Percentiles rank a stretch among this genome's conserved stretches.
These are phyloP conservation scores for Babyrousa celebensis DNA, from an alignment of 2,797 vertebrate species.

Conservation along the genomic window DNA sequence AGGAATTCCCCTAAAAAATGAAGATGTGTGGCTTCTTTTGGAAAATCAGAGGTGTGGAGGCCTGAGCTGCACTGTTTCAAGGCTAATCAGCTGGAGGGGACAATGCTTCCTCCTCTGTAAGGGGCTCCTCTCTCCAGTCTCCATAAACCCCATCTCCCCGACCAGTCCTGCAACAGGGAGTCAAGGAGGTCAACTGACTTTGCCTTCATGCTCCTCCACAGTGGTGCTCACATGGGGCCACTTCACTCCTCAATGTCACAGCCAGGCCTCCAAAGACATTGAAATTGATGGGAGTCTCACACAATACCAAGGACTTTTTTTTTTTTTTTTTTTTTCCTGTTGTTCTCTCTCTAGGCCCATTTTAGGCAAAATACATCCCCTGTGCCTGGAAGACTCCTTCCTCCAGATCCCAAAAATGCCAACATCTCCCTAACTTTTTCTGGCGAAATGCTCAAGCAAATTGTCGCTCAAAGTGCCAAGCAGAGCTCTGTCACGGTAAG, in stretches of 20 bases:
- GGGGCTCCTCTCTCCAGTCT: background rate
- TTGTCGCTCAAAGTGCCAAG: background rate
- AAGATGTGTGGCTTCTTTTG: background rate
- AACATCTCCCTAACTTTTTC: constrained; percentile 46
- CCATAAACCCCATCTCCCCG: background rate
- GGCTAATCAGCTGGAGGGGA: background rate
- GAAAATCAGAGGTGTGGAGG: background rate
- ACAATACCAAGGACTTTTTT: background rate
- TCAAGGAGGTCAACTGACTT: background rate
- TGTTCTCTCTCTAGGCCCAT: constrained; percentile 57
- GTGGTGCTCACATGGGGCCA: background rate
- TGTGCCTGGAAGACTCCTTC: background rate
- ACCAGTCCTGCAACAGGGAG: background rate
- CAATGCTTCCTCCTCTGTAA: background rate
- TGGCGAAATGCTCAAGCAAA: background rate
- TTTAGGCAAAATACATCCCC: background rate
- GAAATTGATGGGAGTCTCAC: too few species aligned
- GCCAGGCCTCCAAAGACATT: background rate
- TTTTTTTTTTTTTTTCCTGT: background rate
- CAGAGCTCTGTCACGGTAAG: constrained; percentile 67
- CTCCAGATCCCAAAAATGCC: constrained; percentile 42
- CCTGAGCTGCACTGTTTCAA: background rate
- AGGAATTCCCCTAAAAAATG: background rate
- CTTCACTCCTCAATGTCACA: background rate
- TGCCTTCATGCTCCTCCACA: background rate